phyloP scores from a whole-genome alignment of 2,113 vertebrate genomes.

The Colistium nudipinnis region DNA sequence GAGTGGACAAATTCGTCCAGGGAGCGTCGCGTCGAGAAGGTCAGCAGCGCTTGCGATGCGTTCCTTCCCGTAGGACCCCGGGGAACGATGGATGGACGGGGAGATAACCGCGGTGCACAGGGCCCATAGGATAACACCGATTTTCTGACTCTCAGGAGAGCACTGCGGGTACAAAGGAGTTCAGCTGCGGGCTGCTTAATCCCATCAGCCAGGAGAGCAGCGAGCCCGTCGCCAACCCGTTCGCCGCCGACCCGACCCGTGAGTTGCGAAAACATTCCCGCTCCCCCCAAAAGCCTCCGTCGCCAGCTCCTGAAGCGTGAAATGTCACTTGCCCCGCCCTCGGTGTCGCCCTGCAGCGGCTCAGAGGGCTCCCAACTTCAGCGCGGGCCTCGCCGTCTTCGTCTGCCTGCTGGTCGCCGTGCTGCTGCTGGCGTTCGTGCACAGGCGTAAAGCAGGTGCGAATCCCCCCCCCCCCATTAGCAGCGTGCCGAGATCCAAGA shows the following conservation, averaged over 20 bases:
- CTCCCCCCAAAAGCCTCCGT: no score
- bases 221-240: background rate
- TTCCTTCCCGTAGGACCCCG: background rate
- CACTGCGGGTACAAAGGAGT: accelerated
- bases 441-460: slow-evolving; percentile 52
- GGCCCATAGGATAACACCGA: background rate
- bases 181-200: slow-evolving; percentile 58
- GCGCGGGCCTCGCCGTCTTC: slow-evolving; percentile 16
- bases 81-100: background rate
- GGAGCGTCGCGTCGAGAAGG: slow-evolving; percentile 1
- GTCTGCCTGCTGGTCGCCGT: background rate
- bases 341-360: background rate
- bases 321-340: no score
- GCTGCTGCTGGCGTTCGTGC: background rate
- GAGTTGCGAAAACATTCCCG: no score
- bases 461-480: background rate
- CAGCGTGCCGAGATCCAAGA: no score
- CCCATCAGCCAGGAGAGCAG: slow-evolving; percentile 30
- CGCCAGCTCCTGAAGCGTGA: no score
- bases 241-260: background rate
- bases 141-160: background rate
- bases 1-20: accelerated
- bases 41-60: background rate
- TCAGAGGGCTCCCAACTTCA: background rate
- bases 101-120: no score